phyloP scores from a whole-genome alignment of 2,113 vertebrate species.

The Saccopteryx bilineata region DNA sequence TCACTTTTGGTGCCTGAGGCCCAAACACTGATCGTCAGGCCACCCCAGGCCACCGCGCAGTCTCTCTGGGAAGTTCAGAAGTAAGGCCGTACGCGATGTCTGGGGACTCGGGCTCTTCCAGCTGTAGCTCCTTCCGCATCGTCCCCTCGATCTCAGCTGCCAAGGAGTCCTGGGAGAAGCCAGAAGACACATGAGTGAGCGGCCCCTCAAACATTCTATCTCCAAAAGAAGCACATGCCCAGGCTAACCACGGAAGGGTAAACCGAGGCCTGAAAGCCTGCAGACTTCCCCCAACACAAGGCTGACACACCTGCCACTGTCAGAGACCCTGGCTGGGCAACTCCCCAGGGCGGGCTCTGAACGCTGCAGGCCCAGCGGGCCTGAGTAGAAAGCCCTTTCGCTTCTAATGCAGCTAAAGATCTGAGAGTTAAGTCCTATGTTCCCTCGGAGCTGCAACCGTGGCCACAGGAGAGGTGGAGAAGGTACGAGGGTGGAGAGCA shows the following conservation, averaged over 20 bases:
- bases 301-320: rapidly evolving
- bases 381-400: rapidly evolving
- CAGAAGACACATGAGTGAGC: conserved; percentile 38
- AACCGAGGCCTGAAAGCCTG: background rate
- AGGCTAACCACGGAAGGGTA: rapidly evolving
- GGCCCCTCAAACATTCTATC: rapidly evolving
- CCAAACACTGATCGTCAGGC: rapidly evolving
- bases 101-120: conserved; percentile 95
- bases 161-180: conserved; percentile 94
- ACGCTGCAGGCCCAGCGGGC: rapidly evolving
- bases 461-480: background rate
- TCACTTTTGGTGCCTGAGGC: too few relatives aligned
- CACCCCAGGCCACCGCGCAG: rapidly evolving
- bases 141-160: conserved; percentile 99
- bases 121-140: conserved; percentile 97
- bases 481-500: background rate
- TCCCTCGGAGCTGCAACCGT: background rate
- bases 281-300: background rate
- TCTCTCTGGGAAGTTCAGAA: background rate
- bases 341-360: background rate
- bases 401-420: background rate
- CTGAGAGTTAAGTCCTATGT: background rate
- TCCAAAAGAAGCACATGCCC: background rate
- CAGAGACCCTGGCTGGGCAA: background rate
- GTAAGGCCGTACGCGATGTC: conserved; percentile 89